A percentile compares a stretch with the other conserved stretches of the same genome.
Conservation (phyloP, 2,797 vertebrate genomes). For the Graptemys geographica region DNA sequence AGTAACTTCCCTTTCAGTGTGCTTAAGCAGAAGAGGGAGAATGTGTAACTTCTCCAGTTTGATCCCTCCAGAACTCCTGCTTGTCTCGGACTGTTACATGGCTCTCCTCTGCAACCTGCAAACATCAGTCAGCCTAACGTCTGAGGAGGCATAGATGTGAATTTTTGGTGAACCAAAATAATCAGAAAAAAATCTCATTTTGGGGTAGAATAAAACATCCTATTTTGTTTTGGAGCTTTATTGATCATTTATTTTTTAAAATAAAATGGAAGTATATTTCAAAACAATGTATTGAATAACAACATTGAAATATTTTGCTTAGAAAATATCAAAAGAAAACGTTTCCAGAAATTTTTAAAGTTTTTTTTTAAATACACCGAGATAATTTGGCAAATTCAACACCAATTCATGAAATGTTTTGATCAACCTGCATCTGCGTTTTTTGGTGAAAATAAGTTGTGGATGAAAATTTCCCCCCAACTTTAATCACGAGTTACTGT, state of each 20-base stretch:
- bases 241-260: background rate
- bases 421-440: too few species aligned
- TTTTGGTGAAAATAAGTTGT: too few species aligned
- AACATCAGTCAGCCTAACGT: background rate
- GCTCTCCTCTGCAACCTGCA: background rate
- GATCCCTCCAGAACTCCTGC: background rate
- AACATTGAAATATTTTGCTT: background rate
- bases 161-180: background rate
- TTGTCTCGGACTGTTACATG: background rate
- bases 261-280: background rate
- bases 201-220: background rate
- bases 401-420: too few species aligned
- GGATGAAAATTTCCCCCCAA: too few species aligned
- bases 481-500: background rate
- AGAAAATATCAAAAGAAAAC: background rate
- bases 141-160: background rate
- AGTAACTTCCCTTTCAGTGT: background rate
- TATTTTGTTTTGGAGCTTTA: background rate
- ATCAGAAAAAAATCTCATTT: background rate
- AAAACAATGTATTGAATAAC: background rate
- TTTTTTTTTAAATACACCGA: background rate
- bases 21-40: background rate
- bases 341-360: background rate
- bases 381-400: background rate
- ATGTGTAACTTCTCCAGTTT: background rate